A percentile compares a stretch with the other conserved stretches of the same genome.
Conservation (phyloP, 2,797 vertebrate species). For the Cichlasoma orientale region DNA sequence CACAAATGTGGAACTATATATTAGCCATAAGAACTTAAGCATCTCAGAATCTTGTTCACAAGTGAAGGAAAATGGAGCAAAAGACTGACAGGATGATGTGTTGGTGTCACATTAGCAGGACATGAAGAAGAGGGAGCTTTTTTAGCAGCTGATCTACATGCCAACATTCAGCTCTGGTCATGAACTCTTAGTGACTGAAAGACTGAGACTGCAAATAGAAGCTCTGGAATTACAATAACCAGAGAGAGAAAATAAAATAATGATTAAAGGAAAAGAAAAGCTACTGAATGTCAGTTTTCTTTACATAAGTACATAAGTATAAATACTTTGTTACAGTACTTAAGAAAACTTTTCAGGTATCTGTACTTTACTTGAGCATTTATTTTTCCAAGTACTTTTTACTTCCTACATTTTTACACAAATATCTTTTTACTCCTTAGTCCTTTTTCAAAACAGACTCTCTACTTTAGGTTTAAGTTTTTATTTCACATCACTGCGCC, state of each 20-base stretch:
- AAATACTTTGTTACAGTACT: too few species aligned
- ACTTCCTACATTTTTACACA: too few species aligned
- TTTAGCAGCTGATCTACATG: not conserved
- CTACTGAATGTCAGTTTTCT: constrained; percentile 46
- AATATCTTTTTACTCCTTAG: too few species aligned
- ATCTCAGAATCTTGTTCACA: not conserved
- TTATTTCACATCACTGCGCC: too few species aligned
- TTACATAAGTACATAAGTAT: not conserved
- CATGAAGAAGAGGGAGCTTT: not conserved
- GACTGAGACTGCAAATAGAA: constrained; percentile 7
- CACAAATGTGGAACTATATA: not conserved
- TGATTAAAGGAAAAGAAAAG: constrained; percentile 34
- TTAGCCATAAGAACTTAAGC: not conserved
- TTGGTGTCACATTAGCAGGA: not conserved
- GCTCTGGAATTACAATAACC: constrained; percentile 9
- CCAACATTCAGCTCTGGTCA: not conserved
- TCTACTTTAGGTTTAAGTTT: too few species aligned
- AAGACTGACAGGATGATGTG: not conserved
- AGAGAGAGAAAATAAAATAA: constrained; percentile 39
- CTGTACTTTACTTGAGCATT: too few species aligned
- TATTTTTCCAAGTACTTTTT: too few species aligned
- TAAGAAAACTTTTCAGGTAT: too few species aligned
- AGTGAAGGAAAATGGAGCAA: not conserved
- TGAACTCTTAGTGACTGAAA: constrained; percentile 6
- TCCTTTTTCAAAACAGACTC: too few species aligned